Evolutionary conservation across 2,888 invertebrate genomes (phyloP).

Genomic region (Marasmarcha lunaedactyla): DNA sequence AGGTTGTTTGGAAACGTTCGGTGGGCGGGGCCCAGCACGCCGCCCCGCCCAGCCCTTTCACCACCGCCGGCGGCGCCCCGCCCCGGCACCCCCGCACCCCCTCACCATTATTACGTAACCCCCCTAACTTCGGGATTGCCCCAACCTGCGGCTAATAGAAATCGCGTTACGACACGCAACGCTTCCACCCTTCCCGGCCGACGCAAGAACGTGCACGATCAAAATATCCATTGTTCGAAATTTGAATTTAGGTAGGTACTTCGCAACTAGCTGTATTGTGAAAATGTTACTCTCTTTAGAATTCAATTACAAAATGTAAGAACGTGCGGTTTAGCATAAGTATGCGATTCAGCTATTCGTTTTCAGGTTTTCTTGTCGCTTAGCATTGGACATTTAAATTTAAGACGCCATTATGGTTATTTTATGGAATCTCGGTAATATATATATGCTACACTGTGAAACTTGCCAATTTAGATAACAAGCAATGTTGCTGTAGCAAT

Average conservation of each 20-base stretch:
- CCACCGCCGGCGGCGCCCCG: slow-evolving; percentile 54
- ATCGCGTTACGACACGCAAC: background rate
- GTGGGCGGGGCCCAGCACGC: slow-evolving; percentile 60
- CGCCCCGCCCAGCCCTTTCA: slow-evolving; percentile 65
- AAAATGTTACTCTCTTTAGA: too few species aligned
- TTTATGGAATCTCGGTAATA: too few species aligned
- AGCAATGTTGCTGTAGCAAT: too few species aligned
- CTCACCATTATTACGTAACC: slow-evolving; percentile 42
- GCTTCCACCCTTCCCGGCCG: slow-evolving; percentile 20
- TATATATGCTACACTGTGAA: too few species aligned
- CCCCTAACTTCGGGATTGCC: slow-evolving; percentile 39
- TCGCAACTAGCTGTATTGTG: slow-evolving; percentile 17
- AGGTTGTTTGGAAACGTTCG: slow-evolving; percentile 49
- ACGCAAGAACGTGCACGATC: slow-evolving; percentile 35
- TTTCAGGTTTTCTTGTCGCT: too few species aligned
- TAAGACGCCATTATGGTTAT: too few species aligned
- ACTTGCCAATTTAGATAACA: too few species aligned
- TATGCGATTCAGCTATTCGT: too few species aligned
- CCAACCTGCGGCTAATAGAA: slow-evolving; percentile 18
- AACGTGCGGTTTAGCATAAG: too few species aligned
- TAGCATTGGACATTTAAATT: too few species aligned
- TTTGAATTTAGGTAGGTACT: slow-evolving; percentile 23
- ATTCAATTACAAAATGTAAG: too few species aligned
- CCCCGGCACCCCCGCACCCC: slow-evolving; percentile 35
- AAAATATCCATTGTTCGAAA: slow-evolving; percentile 15